phyloP scores from a whole-genome alignment of 1,140 invertebrate genomes.

The Plodia interpunctella region DNA sequence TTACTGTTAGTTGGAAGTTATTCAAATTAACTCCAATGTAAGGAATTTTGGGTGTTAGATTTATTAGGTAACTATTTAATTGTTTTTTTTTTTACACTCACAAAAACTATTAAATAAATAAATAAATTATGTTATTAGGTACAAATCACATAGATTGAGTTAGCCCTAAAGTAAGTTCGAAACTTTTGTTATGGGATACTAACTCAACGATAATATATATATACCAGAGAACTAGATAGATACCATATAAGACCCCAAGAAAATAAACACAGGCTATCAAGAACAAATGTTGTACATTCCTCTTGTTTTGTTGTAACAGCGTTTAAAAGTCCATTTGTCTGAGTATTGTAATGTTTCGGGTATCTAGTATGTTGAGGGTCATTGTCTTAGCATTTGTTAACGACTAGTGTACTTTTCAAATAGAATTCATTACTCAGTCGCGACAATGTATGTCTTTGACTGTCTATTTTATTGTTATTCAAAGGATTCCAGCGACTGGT shows the following conservation, averaged over 20 bases:
- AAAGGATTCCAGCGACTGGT: not conserved
- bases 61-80: too few species aligned
- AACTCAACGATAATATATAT: too few species aligned
- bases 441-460: not conserved
- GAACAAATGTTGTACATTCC: not conserved
- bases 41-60: too few species aligned
- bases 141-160: too few species aligned
- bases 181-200: too few species aligned
- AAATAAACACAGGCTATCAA: not conserved
- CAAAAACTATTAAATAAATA: too few species aligned
- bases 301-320: not conserved
- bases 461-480: constrained; percentile 2
- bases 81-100: too few species aligned
- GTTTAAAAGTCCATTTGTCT: not conserved
- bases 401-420: not conserved
- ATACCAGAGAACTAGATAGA: not conserved
- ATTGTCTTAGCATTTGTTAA: not conserved
- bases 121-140: too few species aligned
- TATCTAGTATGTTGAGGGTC: not conserved
- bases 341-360: not conserved
- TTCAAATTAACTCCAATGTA: too few species aligned
- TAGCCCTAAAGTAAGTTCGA: too few species aligned
- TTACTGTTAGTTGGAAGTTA: too few species aligned
- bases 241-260: not conserved
- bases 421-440: not conserved